These are phyloP conservation scores for Agrilus planipennis DNA, from an alignment of 1,140 invertebrate genomes.

Conservation along the genomic window DNA sequence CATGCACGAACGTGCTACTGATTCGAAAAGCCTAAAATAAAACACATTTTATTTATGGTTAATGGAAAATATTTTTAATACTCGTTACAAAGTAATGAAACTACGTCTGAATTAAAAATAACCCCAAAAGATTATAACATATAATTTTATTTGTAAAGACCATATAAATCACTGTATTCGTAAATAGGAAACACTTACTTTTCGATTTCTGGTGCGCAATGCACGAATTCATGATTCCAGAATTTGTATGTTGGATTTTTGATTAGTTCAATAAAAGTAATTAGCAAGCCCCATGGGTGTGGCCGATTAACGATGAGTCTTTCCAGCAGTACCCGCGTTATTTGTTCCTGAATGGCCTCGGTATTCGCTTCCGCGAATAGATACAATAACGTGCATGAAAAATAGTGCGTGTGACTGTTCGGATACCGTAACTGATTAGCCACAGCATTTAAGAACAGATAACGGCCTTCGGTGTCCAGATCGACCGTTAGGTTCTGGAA, in stretches of 20 bases:
- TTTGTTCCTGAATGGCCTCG: conserved; percentile 85
- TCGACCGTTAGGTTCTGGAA: conserved; percentile 98
- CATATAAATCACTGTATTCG: neutral
- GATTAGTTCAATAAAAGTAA: conserved; percentile 98
- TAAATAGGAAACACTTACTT: conserved; percentile 69
- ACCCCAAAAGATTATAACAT: neutral
- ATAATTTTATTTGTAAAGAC: neutral
- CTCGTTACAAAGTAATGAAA: neutral
- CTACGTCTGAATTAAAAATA: neutral
- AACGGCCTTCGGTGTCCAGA: conserved; percentile 87
- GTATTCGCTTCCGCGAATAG: conserved; percentile 97
- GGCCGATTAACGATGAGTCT: conserved; percentile 95
- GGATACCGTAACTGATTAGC: conserved; percentile 97
- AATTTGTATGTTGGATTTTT: conserved; percentile 99
- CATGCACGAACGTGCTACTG: conserved; percentile 87
- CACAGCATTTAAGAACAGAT: conserved; percentile 92
- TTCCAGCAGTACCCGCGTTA: conserved; percentile 88
- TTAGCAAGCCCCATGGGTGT: conserved; percentile 97
- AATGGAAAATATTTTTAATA: neutral
- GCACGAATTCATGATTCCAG: conserved; percentile 98
- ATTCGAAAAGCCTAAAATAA: conserved; percentile 72
- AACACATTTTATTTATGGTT: too few relatives aligned
- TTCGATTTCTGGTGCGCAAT: conserved; percentile 97
- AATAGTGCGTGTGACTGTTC: conserved; percentile 99
- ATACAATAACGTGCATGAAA: conserved; percentile 92